These are phyloP conservation scores for Colistium nudipinnis DNA, from an alignment of 2,113 vertebrate genomes.

Conservation along the genomic window DNA sequence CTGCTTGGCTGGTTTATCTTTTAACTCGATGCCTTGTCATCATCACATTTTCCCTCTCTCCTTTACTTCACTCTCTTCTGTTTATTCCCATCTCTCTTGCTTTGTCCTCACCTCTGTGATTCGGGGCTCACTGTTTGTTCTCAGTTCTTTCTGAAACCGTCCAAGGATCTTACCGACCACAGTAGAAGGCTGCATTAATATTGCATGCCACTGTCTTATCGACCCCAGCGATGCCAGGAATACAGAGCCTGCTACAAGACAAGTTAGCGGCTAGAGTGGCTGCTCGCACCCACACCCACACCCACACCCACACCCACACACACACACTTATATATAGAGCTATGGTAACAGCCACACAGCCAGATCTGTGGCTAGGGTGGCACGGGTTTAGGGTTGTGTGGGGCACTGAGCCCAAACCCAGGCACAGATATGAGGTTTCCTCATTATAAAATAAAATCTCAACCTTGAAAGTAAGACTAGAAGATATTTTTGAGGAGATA, in stretches of 20 bases:
- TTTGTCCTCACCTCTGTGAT: conserved; percentile 80
- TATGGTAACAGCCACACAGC: conserved; percentile 22
- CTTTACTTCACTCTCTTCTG: neutral
- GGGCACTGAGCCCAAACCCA: conserved; percentile 13
- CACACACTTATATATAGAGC: conserved; percentile 3
- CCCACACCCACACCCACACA: neutral
- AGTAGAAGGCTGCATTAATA: conserved; percentile 92
- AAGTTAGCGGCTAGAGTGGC: conserved; percentile 69
- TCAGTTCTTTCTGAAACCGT: conserved; percentile 85
- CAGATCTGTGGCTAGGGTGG: conserved; percentile 42
- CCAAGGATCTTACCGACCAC: conserved; percentile 90
- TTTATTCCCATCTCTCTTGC: conserved; percentile 30
- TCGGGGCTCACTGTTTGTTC: conserved; percentile 78
- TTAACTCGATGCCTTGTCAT: conserved; percentile 16
- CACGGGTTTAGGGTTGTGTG: conserved; percentile 25
- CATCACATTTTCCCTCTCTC: conserved; percentile 33
- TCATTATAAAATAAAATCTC: neutral
- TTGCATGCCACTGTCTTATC: conserved; percentile 89
- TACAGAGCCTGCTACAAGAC: conserved; percentile 72
- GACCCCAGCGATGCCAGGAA: conserved; percentile 83
- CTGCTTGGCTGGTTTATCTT: conserved; percentile 15
- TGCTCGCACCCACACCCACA: conserved; percentile 31
- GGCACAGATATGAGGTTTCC: conserved; percentile 31
- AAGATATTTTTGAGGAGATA: conserved; percentile 2
- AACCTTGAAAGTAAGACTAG: conserved; percentile 20